A percentile compares a stretch with the other conserved stretches of the same genome.
phyloP scores from a whole-genome alignment of 2,797 vertebrate genomes.

The Sarcophilus harrisii region DNA sequence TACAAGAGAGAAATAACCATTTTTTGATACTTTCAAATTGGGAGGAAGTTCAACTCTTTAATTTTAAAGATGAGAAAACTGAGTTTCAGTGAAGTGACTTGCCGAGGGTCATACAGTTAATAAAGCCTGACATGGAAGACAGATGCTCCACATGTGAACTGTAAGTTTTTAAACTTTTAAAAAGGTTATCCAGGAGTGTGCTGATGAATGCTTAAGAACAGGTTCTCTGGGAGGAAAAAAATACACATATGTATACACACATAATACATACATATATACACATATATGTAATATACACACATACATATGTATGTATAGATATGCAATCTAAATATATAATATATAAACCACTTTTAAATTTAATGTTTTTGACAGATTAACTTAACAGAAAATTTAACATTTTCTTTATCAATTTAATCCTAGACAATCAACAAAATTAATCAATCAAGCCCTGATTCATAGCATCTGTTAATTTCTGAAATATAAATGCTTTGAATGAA shows the following conservation, averaged over 20 bases:
- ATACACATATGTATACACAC: too few species aligned
- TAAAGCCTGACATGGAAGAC: background rate
- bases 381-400: background rate
- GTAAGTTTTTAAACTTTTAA: too few species aligned
- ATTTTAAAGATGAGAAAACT: background rate
- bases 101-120: background rate
- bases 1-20: background rate
- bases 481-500: background rate
- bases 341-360: background rate
- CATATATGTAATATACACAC: too few species aligned
- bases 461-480: background rate
- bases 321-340: too few species aligned
- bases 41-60: background rate
- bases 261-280: too few species aligned
- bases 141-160: background rate
- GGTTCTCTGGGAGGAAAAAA: background rate
- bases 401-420: background rate
- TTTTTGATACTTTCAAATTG: background rate
- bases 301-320: too few species aligned
- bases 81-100: background rate
- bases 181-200: background rate
- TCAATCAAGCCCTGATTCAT: background rate
- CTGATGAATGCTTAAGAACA: background rate
- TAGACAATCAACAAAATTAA: background rate
- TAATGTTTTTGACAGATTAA: background rate